A percentile compares a stretch with the other conserved stretches of the same genome.
These are phyloP conservation scores for Alectoris magna DNA, from an alignment of 2,797 vertebrate species.

Conservation along the genomic window DNA sequence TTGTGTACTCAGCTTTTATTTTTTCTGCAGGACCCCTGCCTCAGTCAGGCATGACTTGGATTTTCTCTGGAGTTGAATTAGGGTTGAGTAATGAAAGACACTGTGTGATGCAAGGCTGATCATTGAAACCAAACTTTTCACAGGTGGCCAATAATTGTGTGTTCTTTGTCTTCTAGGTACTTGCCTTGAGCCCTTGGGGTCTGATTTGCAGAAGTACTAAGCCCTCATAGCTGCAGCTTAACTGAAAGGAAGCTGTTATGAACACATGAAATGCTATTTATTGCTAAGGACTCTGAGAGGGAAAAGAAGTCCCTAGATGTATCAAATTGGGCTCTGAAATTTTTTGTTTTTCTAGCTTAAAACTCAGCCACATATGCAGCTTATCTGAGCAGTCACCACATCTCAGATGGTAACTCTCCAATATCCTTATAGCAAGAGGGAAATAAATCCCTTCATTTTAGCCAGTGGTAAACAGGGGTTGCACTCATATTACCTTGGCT, in stretches of 20 bases:
- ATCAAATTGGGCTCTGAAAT: slow-evolving; percentile 13
- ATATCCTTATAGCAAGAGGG: background rate
- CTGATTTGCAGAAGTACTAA: slow-evolving; percentile 56
- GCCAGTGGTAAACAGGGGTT: background rate
- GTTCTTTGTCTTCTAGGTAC: slow-evolving; percentile 50
- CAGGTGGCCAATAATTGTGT: slow-evolving; percentile 52
- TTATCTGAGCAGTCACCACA: background rate
- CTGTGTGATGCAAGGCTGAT: slow-evolving; percentile 34
- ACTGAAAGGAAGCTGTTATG: slow-evolving; percentile 28
- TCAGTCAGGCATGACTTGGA: slow-evolving; percentile 2
- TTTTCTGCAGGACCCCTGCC: slow-evolving; percentile 34
- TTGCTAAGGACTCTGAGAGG: background rate
- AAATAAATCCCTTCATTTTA: slow-evolving; percentile 38
- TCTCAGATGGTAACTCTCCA: background rate
- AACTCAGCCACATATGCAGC: background rate
- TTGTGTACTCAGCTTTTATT: background rate
- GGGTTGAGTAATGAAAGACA: slow-evolving; percentile 1
- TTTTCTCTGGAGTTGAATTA: slow-evolving; percentile 36
- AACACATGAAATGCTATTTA: slow-evolving; percentile 25
- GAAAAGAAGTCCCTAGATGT: background rate
- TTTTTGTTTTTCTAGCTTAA: background rate
- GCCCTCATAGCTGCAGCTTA: slow-evolving; percentile 38
- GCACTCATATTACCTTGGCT: slow-evolving; percentile 6
- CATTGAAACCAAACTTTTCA: slow-evolving; percentile 41
- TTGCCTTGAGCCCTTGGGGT: slow-evolving; percentile 37